Percentiles rank a stretch among this genome's conserved stretches.
Conservation (phyloP, 2,113 vertebrate genomes). For the Centropus unirufus region DNA sequence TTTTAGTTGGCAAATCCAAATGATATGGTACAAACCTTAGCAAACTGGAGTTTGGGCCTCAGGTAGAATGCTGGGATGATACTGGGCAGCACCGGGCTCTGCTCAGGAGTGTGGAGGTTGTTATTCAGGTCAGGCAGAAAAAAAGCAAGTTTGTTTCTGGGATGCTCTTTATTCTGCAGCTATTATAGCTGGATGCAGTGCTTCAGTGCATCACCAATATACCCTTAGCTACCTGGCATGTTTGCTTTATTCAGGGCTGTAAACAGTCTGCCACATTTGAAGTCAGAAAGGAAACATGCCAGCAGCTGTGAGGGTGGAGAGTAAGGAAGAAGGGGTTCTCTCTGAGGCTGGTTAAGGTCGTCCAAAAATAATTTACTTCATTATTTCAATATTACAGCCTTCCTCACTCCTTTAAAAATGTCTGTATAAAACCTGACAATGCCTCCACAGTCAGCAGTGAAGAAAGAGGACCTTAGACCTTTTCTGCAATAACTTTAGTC, state of each 20-base stretch:
- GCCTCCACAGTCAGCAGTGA: neutral
- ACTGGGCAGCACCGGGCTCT: neutral
- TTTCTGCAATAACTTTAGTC: constrained; percentile 46
- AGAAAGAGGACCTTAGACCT: constrained; percentile 54
- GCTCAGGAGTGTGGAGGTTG: neutral
- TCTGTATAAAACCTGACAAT: neutral
- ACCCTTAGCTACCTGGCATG: neutral
- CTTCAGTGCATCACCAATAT: neutral
- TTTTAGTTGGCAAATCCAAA: neutral
- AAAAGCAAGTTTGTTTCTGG: neutral
- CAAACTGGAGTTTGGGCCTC: neutral
- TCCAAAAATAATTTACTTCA: neutral
- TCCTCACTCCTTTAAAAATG: neutral
- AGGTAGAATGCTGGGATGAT: neutral
- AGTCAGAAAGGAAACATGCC: neutral
- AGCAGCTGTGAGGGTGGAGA: neutral
- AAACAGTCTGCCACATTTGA: neutral
- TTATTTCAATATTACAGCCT: neutral
- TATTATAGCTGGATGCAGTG: neutral
- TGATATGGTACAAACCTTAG: neutral
- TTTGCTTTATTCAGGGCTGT: neutral
- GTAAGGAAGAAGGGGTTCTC: neutral
- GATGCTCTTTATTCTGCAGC: neutral
- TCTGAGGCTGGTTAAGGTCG: neutral
- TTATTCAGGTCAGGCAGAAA: neutral